Evolutionary conservation across 1,140 invertebrate genomes (phyloP).

Genomic region (Pentalonia nigronervosa): DNA sequence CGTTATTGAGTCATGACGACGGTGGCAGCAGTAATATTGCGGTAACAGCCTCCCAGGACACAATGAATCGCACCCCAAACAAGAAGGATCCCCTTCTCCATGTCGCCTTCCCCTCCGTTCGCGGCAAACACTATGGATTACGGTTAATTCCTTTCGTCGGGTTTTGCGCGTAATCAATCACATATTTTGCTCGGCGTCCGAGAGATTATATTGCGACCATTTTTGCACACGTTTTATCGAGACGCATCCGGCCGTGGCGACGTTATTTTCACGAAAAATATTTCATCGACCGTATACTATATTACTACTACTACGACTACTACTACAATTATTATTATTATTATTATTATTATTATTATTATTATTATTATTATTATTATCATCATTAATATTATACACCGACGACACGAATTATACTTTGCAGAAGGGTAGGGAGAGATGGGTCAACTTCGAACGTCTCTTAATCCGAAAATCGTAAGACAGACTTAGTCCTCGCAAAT

Average conservation of each 20-base stretch:
- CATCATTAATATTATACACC: background rate
- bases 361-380: background rate
- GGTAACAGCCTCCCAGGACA: conserved; percentile 3
- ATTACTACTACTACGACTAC: background rate
- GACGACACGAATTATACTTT: background rate
- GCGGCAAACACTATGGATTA: conserved; percentile 12
- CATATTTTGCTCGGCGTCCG: conserved; percentile 29
- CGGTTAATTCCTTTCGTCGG: conserved; percentile 44
- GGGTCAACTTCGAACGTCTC: background rate
- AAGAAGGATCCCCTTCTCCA: background rate
- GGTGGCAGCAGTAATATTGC: background rate
- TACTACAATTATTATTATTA: background rate
- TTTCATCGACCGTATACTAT: background rate
- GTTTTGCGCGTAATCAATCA: conserved; percentile 47
- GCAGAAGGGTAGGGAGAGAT: too few relatives aligned
- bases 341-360: background rate
- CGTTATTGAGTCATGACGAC: conserved; percentile 41
- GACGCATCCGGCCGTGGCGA: background rate
- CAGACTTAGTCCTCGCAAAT: background rate
- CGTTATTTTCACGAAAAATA: background rate
- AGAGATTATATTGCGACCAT: conserved; percentile 39
- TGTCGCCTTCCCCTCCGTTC: background rate
- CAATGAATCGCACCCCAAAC: conserved; percentile 4
- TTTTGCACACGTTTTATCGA: conserved; percentile 23
- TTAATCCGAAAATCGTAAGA: background rate